Evolutionary conservation across 2,113 vertebrate genomes (phyloP).

Genomic region (Protobothrops flavoviridis): DNA sequence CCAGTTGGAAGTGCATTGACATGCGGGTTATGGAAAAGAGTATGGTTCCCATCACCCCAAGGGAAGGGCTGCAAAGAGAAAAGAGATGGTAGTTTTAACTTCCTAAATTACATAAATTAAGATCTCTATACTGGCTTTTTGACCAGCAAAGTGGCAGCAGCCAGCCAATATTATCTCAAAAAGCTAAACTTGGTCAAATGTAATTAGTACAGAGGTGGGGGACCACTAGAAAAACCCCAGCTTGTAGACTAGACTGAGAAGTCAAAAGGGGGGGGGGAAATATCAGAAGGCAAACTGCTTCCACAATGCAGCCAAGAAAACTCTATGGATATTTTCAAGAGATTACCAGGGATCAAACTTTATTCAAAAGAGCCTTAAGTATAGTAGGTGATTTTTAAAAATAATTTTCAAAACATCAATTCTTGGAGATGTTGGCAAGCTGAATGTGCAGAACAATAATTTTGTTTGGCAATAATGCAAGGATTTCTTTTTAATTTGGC

Average conservation of each 20-base stretch:
- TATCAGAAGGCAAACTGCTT: not conserved
- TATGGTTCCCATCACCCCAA: conserved; percentile 91
- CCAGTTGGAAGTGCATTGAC: conserved; percentile 87
- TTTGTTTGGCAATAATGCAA: not conserved
- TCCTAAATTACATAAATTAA: not conserved
- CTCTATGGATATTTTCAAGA: not conserved
- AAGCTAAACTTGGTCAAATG: not conserved
- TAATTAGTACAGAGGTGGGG: not conserved
- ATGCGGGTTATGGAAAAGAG: conserved; percentile 88
- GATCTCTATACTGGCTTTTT: not conserved
- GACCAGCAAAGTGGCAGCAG: not conserved
- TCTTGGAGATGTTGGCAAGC: not conserved
- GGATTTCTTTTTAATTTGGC: not conserved
- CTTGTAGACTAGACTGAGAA: not conserved
- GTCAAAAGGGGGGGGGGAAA: too few relatives aligned
- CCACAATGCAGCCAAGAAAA: not conserved
- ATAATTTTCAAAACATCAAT: not conserved
- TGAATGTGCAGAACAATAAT: not conserved
- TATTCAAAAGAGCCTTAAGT: not conserved
- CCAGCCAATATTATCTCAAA: not conserved
- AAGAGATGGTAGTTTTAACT: not conserved
- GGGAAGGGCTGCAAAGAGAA: conserved; percentile 84
- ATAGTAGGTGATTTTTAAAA: not conserved
- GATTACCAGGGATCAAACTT: not conserved
- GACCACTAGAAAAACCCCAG: not conserved